Conservation (phyloP, 2,888 invertebrate species). For the Gasteruption jaculator region DNA sequence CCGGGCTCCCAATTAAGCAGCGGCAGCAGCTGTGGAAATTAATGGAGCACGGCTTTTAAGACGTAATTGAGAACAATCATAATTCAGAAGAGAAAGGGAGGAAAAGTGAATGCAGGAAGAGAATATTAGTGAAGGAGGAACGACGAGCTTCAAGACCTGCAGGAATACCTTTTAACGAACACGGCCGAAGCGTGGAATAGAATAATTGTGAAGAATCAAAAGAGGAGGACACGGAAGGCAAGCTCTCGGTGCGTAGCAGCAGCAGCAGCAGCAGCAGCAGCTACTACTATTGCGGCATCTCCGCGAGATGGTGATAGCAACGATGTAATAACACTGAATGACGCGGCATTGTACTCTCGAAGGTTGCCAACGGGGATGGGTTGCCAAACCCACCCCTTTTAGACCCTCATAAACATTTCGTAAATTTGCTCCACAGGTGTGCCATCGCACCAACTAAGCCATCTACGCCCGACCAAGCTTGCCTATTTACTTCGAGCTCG, state of each 20-base stretch:
- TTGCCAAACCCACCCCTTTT: slow-evolving; percentile 41
- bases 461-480: slow-evolving; percentile 41
- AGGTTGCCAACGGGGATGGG: slow-evolving; percentile 26
- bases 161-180: too few relatives aligned
- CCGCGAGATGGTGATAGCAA: slow-evolving; percentile 38
- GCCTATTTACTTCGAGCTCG: slow-evolving; percentile 45
- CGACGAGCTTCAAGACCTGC: too few relatives aligned
- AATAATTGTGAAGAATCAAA: too few relatives aligned
- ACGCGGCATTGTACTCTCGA: slow-evolving; percentile 39
- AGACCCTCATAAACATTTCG: slow-evolving; percentile 51
- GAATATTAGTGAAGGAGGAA: slow-evolving; percentile 13
- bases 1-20: slow-evolving; percentile 61
- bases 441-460: slow-evolving; percentile 46
- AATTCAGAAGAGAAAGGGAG: slow-evolving; percentile 48
- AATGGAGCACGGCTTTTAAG: slow-evolving; percentile 63
- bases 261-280: too few relatives aligned
- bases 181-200: too few relatives aligned
- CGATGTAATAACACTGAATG: slow-evolving; percentile 46
- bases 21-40: slow-evolving; percentile 63
- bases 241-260: too few relatives aligned
- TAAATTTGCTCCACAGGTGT: slow-evolving; percentile 52
- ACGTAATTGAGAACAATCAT: slow-evolving; percentile 64
- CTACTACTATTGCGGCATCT: too few relatives aligned
- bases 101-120: slow-evolving; percentile 15
- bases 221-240: too few relatives aligned